A percentile compares a stretch with the other conserved stretches of the same genome.
Conservation (phyloP, 2,888 invertebrate species). For the Operophtera brumata region DNA sequence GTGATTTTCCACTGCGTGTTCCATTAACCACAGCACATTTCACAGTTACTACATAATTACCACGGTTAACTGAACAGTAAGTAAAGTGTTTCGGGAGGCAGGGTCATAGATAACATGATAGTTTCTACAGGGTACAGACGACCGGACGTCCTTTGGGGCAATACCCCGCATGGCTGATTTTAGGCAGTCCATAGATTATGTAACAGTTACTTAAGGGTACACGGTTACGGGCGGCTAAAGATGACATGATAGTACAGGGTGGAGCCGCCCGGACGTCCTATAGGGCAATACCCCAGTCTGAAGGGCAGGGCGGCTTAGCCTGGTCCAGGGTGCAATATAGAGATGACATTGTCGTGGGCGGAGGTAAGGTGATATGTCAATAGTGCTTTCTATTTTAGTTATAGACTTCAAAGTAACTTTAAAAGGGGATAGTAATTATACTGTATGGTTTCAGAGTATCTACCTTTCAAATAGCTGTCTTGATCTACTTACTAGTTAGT, state of each 20-base stretch:
- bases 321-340: constrained; percentile 11
- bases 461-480: too few relatives aligned
- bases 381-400: neutral
- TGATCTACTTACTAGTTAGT: too few relatives aligned
- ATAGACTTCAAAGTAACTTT: neutral
- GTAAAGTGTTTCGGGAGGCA: too few relatives aligned
- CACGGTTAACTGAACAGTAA: too few relatives aligned
- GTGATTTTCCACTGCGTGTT: neutral
- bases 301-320: constrained; percentile 36
- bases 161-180: too few relatives aligned
- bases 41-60: neutral
- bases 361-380: constrained; percentile 4
- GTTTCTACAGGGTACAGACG: too few relatives aligned
- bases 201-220: too few relatives aligned
- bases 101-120: too few relatives aligned
- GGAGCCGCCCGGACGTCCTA: constrained; percentile 25
- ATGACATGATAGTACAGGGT: neutral
- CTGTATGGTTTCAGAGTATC: neutral
- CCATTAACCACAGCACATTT: neutral
- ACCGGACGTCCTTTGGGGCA: too few relatives aligned
- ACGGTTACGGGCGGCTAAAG: neutral
- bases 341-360: constrained; percentile 20
- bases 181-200: too few relatives aligned
- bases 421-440: neutral
- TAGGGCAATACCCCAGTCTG: constrained; percentile 43